Base-by-base conservation (phyloP, 2,797 vertebrate genomes). In the Hephaestus fuliginosus region DNA sequence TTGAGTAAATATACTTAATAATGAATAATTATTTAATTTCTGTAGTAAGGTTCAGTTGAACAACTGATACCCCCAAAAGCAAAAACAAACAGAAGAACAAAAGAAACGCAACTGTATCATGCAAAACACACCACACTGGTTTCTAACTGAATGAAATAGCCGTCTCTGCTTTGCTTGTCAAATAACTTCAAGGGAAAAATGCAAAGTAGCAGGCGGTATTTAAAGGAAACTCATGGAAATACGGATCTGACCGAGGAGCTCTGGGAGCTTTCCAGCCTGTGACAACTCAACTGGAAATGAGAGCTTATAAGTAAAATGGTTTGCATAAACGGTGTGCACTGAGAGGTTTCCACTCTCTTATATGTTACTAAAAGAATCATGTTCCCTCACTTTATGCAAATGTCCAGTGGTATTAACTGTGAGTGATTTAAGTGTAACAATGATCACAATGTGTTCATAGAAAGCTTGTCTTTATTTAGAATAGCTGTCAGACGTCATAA, bases 401-500 rank as follows among this genome's bases (percentile, higher is more conserved):
- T 81, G 30, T 43, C 7, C 18, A 58, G 22, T 0, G 36, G 3
- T 12, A 67, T n/a, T 68, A 65, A 64, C 18, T 48, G 30, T 33
- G 33, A 74, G 25, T 22, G 15, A 80, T 44, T 44, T 48, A 70
- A 46, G 49, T 0, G 14, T 36, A 67, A 74, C 3, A 71, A 75
- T 56, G 0, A 69, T 20, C 51, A 62, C 36, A 62, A 68, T 1
- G 49, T 49, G 73, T 71, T 2, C 57, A 62, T 1, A 41, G 67
- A 80, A 67, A 76, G 36, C 17, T 55, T 1, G 0, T 73, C 18
- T 90, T 89, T 90, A 86, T 89, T 91, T 11, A 70, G 55, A 83
- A 33, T 17, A 22, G 30, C 7, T 52, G 11, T 15, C 18, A 49
- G 51, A 70, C 0, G 53, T 61, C 22, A 44, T 36, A 51, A 33